Base-by-base conservation (phyloP, 2,797 vertebrate genomes). In the Sarcophilus harrisii region DNA sequence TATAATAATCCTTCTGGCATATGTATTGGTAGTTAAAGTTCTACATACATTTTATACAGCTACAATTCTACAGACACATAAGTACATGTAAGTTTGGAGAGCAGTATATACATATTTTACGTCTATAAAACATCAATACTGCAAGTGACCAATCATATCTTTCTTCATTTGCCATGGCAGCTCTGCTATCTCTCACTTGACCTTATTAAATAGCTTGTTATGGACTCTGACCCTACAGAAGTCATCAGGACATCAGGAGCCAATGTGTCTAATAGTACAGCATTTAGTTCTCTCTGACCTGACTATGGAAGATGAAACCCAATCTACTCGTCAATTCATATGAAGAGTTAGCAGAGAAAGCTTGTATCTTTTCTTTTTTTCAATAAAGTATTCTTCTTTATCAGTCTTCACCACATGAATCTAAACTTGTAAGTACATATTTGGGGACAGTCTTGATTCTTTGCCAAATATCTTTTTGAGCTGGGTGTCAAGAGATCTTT, bases 401-500 rank as follows among this genome's bases (percentile, higher is more conserved):
- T 99, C 99, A 38, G 32, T 66, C 30, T 66, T 14, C 99, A 99
- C 98, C 99, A 99, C 97, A 99, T 99, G 8, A 99, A 99, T 98
- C 99, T 99, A 97, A 99, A 98, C 98, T 99, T 99, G 98, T 99
- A 99, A 97, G 99, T 99, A 97, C 99, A 99, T 99, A 99, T 99
- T 96, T 97, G 99, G 13, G 99, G 99, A 97, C 98, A 99, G 95
- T 99, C 99, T 2, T 99, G 97, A 92, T 99, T 98, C 4, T 91
- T 98, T 55, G 94, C 98, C 96, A 99, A 97, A 90, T 99, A 99
- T 59, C 98, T 99, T 99, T 99, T 99, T 99, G 10, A 55, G 54
- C 99, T 57, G 99, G 93, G 98, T 97, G 58, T 99, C 98, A 92
- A 99, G 98, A 92, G 99, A 99, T 98, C 99, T 99, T 99, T 99